Evolutionary conservation across 2,797 vertebrate genomes (phyloP), one percentile per base, ranked within the genome.

Genomic region (Percopsis omiscomaycus): DNA sequence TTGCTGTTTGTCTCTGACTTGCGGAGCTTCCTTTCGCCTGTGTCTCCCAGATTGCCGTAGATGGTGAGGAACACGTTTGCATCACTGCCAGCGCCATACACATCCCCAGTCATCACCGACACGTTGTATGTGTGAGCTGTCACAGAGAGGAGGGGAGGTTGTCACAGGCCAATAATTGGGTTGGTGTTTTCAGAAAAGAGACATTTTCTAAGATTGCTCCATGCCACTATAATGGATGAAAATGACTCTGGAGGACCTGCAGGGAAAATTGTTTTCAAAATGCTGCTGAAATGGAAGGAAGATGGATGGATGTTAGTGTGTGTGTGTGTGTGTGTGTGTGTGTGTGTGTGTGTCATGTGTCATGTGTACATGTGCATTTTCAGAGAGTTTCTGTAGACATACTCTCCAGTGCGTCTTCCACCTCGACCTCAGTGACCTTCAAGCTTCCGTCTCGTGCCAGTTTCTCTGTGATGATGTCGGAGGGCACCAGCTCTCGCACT

Each of bases 341-440:
- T 12, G 9, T 50, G 2, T 64, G n/a, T 46, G 29, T 47, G 1
- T 12, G 48, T 22, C 0, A 16, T 4, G 14, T 27, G 8, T 45
- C 14, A 22, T 45, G n/a, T 27, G 5, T 54, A 9, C 2, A 14
- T 30, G 10, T 13, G n/a, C 13, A 3, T 13, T 13, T 55, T 22
- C 59, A 16, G n/a, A 11, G 16, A 22, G 27, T 9, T 9, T 14
- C 4, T 51, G 58, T 50, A 47, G 1, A 78, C 95, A 66, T 94
- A 99, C 98, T 95, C 90, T 99, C 96, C 73, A 99, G 86, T 0
- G 98, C 92, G 0, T 99, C 98, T 22, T 99, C 97, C 70, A 98
- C 95, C 76, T 96, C 95, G 14, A 94, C 92, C 61, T 97, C 94
- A 12, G 93, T 94, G 77, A 94, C 93, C 83, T 95, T 94, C 55